These are phyloP conservation scores for Temnothorax curvispinosus DNA, from an alignment of 1,140 invertebrate genomes.

Conservation along the genomic window DNA sequence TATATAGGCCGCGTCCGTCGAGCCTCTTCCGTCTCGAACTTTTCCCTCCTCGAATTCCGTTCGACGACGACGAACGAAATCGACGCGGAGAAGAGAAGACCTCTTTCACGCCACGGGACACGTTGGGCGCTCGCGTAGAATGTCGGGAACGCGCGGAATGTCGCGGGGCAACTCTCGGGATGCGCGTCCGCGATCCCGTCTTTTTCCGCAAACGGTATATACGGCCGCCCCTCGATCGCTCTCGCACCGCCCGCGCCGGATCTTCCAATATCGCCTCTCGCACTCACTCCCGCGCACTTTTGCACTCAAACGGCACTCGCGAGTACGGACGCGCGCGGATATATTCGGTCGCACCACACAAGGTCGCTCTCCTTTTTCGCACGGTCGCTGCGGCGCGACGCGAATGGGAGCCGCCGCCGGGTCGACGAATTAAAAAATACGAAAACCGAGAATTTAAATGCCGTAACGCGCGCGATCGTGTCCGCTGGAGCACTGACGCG, in stretches of 20 bases:
- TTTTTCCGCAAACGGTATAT: background rate
- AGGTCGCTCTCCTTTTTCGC: background rate
- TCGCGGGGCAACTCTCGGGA: constrained; percentile 11
- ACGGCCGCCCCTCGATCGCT: background rate
- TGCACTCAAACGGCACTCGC: background rate
- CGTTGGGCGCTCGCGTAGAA: constrained; percentile 26
- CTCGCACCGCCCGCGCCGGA: background rate
- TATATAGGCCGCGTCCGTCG: too few species aligned
- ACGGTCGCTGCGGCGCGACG: background rate
- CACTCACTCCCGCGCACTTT: constrained; percentile 18
- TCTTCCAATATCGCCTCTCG: background rate
- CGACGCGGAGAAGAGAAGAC: too few species aligned
- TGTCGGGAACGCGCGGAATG: constrained; percentile 30
- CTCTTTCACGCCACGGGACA: background rate
- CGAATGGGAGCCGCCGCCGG: background rate
- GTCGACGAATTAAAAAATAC: background rate
- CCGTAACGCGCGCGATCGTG: constrained; percentile 57
- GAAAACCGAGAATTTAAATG: constrained; percentile 12
- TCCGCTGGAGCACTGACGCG: constrained; percentile 72
- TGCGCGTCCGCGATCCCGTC: background rate
- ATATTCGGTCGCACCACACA: too few species aligned
- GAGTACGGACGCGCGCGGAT: too few species aligned
- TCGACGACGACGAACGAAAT: too few species aligned
- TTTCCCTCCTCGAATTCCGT: background rate
- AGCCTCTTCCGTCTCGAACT: background rate